Conservation (phyloP, 2,113 vertebrate species). For the Tor tambroides region DNA sequence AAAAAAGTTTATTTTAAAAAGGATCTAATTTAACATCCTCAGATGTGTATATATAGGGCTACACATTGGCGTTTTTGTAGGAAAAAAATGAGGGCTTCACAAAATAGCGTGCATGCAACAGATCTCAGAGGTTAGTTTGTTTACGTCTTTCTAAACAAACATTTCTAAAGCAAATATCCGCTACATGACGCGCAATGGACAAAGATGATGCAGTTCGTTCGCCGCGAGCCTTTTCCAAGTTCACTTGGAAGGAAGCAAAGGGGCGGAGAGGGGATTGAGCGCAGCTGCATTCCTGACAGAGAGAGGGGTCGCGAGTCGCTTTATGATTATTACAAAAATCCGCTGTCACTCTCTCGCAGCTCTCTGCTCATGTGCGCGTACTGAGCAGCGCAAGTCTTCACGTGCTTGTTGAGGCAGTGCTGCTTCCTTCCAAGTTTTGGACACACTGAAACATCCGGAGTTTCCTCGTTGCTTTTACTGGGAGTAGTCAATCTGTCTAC, state of each 20-base stretch:
- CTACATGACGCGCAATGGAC: not conserved
- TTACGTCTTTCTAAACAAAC: not conserved
- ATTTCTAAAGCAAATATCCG: not conserved
- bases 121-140: not conserved
- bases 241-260: conserved; percentile 33
- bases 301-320: conserved; percentile 11
- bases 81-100: not conserved
- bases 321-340: not conserved
- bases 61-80: not conserved
- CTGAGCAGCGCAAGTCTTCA: conserved; percentile 7
- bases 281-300: not conserved
- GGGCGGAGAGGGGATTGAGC: conserved; percentile 51
- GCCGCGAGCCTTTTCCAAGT: conserved; percentile 28
- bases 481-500: conserved; percentile 48
- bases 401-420: not conserved
- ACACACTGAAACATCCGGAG: conserved; percentile 43
- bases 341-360: not conserved
- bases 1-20: not conserved
- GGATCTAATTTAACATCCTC: not conserved
- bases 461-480: conserved; percentile 36
- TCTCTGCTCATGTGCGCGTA: not conserved
- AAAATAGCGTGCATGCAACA: not conserved
- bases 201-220: not conserved
- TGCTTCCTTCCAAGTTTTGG: not conserved
- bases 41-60: too few species aligned